Base-by-base conservation (phyloP, 2,797 vertebrate species). In the Prionace glauca region DNA sequence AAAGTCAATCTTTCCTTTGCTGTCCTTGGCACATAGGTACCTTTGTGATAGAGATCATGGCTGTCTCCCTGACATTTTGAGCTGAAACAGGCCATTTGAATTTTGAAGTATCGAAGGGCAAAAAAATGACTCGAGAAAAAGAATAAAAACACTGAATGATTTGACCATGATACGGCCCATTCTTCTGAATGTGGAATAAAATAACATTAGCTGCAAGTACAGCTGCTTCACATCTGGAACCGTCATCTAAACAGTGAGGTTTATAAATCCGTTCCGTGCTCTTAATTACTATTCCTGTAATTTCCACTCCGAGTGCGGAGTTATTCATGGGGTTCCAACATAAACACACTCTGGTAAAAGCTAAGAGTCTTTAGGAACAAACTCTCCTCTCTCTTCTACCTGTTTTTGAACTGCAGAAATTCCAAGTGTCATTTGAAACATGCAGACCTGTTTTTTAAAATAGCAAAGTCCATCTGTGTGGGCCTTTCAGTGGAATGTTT, bases 251-350 rank as follows among this genome's bases (percentile, higher is more conserved):
- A 98, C 97, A 98, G 97, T 97, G 97, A 97, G 97, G 98, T 98
- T 98, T 98, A 97, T 98, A 98, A 98, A 97, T 97, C 98, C 97
- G 97, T 98, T 98, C 98, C 96, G 97, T 98, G 98, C 98, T 98
- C 98, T 98, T 98, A 98, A 98, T 98, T 97, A 98, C 97, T 97
- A 98, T 98, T 98, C 98, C 97, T 98, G 98, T 98, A 98, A 98
- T 98, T 98, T 98, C 98, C 97, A 96, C 97, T 97, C 97, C 97
- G 97, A 98, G 98, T 98, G 97, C 98, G 97, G 97, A 97, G 97
- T 97, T 97, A 97, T 98, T 97, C 98, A 98, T 97, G 97, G 97
- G 36, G 96, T 96, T 97, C 96, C 96, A 97, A 98, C 96, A 96
- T 97, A 98, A 98, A 98, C 97, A 97, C 95, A 97, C 96, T 97